A percentile compares a stretch with the other conserved stretches of the same genome.
These are phyloP conservation scores for Crossocerus cetratus DNA, from an alignment of 2,888 invertebrate genomes.

Conservation along the genomic window DNA sequence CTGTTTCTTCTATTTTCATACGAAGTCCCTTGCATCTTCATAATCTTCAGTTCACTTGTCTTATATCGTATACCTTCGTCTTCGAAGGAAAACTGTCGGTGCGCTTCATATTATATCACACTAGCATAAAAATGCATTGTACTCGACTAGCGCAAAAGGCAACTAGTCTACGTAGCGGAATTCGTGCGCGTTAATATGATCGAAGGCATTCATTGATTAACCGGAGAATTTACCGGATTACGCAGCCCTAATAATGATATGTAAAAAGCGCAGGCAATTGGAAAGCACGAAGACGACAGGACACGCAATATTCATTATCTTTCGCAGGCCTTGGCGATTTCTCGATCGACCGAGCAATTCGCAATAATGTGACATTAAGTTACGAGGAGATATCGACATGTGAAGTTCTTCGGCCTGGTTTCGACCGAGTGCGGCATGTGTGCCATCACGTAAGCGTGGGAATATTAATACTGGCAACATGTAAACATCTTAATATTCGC, in stretches of 20 bases:
- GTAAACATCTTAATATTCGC: constrained; percentile 69
- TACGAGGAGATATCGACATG: constrained; percentile 53
- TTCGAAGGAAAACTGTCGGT: no score
- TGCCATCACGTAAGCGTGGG: constrained; percentile 77
- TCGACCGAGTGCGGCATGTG: constrained; percentile 76
- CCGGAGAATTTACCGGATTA: constrained; percentile 39
- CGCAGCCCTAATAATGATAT: constrained; percentile 48
- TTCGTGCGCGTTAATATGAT: constrained; percentile 31
- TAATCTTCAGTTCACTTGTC: background rate
- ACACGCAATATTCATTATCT: constrained; percentile 43
- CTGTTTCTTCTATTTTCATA: constrained; percentile 36
- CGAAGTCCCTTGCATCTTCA: constrained; percentile 42
- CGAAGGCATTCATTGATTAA: constrained; percentile 43
- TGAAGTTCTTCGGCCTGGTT: constrained; percentile 65
- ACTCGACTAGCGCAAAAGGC: background rate
- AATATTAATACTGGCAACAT: constrained; percentile 77
- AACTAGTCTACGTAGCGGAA: constrained; percentile 13
- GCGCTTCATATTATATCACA: no score
- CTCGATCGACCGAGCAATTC: constrained; percentile 34
- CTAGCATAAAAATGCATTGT: no score
- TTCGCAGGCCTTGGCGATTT: constrained; percentile 18
- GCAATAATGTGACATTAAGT: constrained; percentile 47
- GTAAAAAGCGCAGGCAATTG: constrained; percentile 58
- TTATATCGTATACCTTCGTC: no score
- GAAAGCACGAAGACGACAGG: constrained; percentile 60